Base-by-base conservation (phyloP, 2,797 vertebrate species). In the Anguilla obscura region DNA sequence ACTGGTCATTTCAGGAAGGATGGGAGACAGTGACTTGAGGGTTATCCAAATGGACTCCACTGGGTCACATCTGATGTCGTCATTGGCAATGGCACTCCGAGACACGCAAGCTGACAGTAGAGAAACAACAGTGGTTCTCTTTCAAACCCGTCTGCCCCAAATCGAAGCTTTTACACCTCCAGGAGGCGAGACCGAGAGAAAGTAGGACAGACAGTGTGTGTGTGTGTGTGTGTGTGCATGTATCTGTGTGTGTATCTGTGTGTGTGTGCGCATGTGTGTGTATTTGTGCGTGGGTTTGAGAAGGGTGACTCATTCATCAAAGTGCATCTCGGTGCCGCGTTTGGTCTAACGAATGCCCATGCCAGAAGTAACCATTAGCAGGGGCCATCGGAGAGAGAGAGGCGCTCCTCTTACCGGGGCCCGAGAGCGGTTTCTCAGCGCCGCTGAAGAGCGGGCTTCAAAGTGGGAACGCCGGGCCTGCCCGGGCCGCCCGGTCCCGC, bases 81-180 rank as follows among this genome's bases (percentile, higher is more conserved):
- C 85, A 54, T 88, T 86, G 87, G 91, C 86, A 90, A 92, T 93
- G 93, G 93, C 91, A 93, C 93, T 93, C 88, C 27, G 88, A 88
- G 90, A 4, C 56, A 0, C 0, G 33, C 1, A 24, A 14, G 60
- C 21, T 2, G 56, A 24, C 21, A 63, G 85, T 4, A 8, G 58
- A 45, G 36, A 66, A 21, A 66, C 21, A 1, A 30, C 60, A 2
- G 40, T 8, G 21, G 0, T 45, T 82, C 45, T 24, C 79, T 18
- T 82, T 82, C 21, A 0, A 82, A 80, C 12, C 3, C 2, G 18
- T 5, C 40, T 14, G 63, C 24, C 63, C 63, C 24, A 50, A 9
- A 1, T 8, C 16, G 14, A 33, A 60, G 0, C 24, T 24, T 30
- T n/a, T 45, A 66, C 18, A 45, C 10, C 18, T 45, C 87, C 87